A percentile compares a stretch with the other conserved stretches of the same genome.
Conservation (phyloP, 2,797 vertebrate species). For the Podarcis lilfordi region DNA sequence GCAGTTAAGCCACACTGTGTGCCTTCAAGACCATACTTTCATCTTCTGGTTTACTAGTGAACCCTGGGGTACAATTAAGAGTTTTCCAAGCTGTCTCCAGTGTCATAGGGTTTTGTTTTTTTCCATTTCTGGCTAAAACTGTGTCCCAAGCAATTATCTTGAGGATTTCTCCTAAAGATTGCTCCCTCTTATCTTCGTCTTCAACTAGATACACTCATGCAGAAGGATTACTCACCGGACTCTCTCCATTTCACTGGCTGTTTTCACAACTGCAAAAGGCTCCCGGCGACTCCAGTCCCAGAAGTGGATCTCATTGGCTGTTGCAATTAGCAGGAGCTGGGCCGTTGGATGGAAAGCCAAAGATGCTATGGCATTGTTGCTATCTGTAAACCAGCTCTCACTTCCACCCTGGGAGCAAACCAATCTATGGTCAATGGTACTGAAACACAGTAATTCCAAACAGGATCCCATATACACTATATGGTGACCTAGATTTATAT, state of each 20-base stretch:
- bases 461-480: neutral
- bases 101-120: neutral
- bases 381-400: constrained; percentile 99
- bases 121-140: neutral
- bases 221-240: constrained; percentile 85
- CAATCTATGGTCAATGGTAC: constrained; percentile 57
- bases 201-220: neutral
- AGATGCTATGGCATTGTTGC: constrained; percentile 96
- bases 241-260: constrained; percentile 94
- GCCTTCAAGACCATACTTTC: neutral
- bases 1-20: neutral
- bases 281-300: constrained; percentile 99
- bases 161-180: neutral
- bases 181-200: neutral
- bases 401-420: constrained; percentile 89
- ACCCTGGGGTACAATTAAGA: neutral
- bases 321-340: constrained; percentile 96
- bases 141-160: neutral
- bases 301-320: constrained; percentile 97
- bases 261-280: constrained; percentile 97
- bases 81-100: neutral
- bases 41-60: neutral
- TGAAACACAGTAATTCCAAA: neutral
- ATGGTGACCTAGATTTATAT: neutral
- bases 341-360: constrained; percentile 98